Base-by-base conservation (phyloP, 1,140 invertebrate species). In the Eriosoma lanigerum region DNA sequence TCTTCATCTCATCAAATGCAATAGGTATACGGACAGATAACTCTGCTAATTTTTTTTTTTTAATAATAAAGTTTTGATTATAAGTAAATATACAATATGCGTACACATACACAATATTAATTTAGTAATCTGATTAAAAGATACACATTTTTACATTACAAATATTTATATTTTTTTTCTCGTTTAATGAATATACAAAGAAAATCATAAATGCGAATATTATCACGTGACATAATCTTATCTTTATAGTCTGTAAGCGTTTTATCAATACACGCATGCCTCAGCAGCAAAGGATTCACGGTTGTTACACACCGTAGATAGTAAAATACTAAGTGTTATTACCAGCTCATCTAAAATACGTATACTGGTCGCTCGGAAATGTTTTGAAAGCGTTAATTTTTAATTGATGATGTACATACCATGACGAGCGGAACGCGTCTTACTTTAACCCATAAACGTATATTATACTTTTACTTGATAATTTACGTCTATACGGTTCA, bases 351-450 rank as follows among this genome's bases (percentile, higher is more conserved):
- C 4, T 12, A 29, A 8, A 4, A 64, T 64, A 38, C 29, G 17
- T 64, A 15, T 62, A 66, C 32, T 9, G 6, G 54, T 26, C 17
- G 44, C 8, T 62, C 54, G 15, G 38, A 60, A 76, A 60, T 60
- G 29, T 76, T 78, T 60, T 38, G 75, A 62, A 78, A 78, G 75
- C 75, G 75, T 78, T 78, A 48, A 60, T 78, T 78, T 78, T 78
- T 78, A 78, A 78, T 62, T 78, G 38, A 62, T 19, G 38, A 62
- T 19, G 38, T 44, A 76, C 70, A 58, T 6, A 44, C 32, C 73
- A 54, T 26, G 54, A 58, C 73, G 17, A 13, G 38, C 73, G 29
- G 24, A 70, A 72, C 68, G 1, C 26, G 48, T 52, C 26, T 29
- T 72, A 52, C 68, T 68, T 68, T 10, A 68, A n/a, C 38, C 13